phyloP scores from a whole-genome alignment of 2,797 vertebrate genomes.

The Phalloptychus januarius region DNA sequence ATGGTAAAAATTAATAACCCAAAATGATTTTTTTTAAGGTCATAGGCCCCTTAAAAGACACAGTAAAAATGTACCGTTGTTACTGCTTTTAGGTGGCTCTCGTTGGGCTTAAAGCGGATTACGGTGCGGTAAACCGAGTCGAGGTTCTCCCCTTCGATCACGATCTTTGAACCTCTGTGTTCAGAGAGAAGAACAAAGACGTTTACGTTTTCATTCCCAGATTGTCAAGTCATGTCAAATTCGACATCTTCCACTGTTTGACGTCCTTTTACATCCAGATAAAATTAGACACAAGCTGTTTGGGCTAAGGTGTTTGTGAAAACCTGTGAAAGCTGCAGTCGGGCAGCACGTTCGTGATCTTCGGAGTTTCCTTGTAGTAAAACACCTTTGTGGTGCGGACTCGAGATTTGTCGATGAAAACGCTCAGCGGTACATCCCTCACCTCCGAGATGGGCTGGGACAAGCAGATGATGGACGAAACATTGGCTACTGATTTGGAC shows the following conservation, averaged over 20 bases:
- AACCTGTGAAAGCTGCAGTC: conserved; percentile 88
- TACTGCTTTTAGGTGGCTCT: conserved; percentile 77
- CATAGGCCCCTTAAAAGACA: neutral
- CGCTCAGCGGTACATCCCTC: conserved; percentile 77
- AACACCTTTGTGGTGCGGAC: conserved; percentile 82
- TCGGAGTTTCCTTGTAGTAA: conserved; percentile 87
- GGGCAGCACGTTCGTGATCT: conserved; percentile 80
- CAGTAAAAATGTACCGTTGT: conserved; percentile 63
- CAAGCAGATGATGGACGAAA: conserved; percentile 78
- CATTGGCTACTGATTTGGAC: conserved; percentile 57
- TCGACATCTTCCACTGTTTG: neutral
- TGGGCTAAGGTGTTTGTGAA: conserved; percentile 13
- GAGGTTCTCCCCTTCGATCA: conserved; percentile 87
- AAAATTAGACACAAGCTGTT: neutral
- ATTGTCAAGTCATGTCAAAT: neutral
- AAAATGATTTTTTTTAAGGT: neutral
- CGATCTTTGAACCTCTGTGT: conserved; percentile 86
- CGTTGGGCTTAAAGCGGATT: conserved; percentile 82
- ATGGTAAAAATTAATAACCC: neutral
- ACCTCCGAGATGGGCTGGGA: conserved; percentile 75
- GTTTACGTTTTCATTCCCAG: neutral
- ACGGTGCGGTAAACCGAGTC: conserved; percentile 85
- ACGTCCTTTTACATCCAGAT: neutral
- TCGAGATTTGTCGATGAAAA: conserved; percentile 85
- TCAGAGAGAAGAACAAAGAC: conserved; percentile 3